Conservation (phyloP, 2,888 invertebrate species). For the Brenthis hecate region DNA sequence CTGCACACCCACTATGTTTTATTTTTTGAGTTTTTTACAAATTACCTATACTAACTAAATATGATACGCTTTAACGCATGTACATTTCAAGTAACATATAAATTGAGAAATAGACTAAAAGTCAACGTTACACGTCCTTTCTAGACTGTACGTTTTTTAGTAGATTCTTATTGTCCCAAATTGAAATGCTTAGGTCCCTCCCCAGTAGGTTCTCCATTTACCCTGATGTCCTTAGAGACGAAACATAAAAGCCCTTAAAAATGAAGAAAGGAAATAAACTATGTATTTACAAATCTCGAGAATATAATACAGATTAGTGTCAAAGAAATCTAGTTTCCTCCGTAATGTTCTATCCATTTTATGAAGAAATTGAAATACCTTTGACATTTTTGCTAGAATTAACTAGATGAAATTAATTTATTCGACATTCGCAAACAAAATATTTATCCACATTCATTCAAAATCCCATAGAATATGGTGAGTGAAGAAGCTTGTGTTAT, state of each 20-base stretch:
- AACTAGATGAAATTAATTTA: too few relatives aligned
- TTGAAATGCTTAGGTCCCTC: conserved; percentile 49
- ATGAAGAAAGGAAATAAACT: neutral
- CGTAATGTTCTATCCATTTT: too few relatives aligned
- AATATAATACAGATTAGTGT: neutral
- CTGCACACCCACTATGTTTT: too few relatives aligned
- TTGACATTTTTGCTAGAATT: too few relatives aligned
- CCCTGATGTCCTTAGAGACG: neutral
- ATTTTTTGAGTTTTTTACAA: too few relatives aligned
- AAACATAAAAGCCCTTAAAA: conserved; percentile 10
- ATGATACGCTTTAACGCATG: neutral
- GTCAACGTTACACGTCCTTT: conserved; percentile 3
- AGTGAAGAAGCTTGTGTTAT: too few relatives aligned
- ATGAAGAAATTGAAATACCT: too few relatives aligned
- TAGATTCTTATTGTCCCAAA: conserved; percentile 45
- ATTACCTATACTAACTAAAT: neutral
- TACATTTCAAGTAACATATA: conserved; percentile 3
- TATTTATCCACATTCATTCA: too few relatives aligned
- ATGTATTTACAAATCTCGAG: neutral
- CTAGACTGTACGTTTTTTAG: conserved; percentile 23
- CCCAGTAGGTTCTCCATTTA: conserved; percentile 29
- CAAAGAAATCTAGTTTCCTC: too few relatives aligned
- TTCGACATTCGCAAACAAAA: too few relatives aligned
- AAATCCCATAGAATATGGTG: too few relatives aligned
- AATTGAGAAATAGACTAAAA: conserved; percentile 24